Conservation (phyloP, 2,113 vertebrate species). For the Perccottus glenii region DNA sequence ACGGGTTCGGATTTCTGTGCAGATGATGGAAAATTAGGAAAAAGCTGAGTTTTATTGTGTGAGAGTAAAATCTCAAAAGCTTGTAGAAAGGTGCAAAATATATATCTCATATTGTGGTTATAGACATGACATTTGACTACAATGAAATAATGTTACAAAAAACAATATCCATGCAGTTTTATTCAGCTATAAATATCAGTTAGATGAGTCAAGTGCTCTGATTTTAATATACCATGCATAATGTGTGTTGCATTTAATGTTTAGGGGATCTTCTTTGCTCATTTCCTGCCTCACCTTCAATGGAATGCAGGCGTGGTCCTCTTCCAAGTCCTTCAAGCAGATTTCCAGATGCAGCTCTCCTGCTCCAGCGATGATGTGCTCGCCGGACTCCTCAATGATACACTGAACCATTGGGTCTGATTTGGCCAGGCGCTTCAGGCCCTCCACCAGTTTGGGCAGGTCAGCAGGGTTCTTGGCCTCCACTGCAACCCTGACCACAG, state of each 20-base stretch:
- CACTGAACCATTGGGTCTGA: slow-evolving; percentile 99
- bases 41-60: not conserved
- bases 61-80: slow-evolving; percentile 75
- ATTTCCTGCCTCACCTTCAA: slow-evolving; percentile 93
- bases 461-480: slow-evolving; percentile 95
- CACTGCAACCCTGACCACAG: slow-evolving; percentile 91
- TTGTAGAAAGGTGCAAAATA: too few relatives aligned
- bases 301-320: slow-evolving; percentile 95
- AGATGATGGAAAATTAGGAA: not conserved
- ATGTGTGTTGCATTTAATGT: not conserved
- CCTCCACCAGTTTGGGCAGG: slow-evolving; percentile 94
- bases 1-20: slow-evolving; percentile 94
- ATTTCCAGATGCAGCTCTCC: slow-evolving; percentile 96
- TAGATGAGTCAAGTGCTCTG: too few relatives aligned
- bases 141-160: too few relatives aligned
- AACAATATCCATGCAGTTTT: too few relatives aligned
- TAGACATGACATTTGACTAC: too few relatives aligned
- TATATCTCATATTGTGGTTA: too few relatives aligned
- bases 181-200: too few relatives aligned
- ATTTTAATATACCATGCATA: not conserved
- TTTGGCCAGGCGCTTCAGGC: slow-evolving; percentile 93
- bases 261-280: slow-evolving; percentile 73
- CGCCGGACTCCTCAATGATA: slow-evolving; percentile 95
- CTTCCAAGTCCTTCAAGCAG: slow-evolving; percentile 95
- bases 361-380: slow-evolving; percentile 93